A percentile compares a stretch with the other conserved stretches of the same genome.
Conservation (phyloP, 2,797 vertebrate genomes). For the Martes flavigula region DNA sequence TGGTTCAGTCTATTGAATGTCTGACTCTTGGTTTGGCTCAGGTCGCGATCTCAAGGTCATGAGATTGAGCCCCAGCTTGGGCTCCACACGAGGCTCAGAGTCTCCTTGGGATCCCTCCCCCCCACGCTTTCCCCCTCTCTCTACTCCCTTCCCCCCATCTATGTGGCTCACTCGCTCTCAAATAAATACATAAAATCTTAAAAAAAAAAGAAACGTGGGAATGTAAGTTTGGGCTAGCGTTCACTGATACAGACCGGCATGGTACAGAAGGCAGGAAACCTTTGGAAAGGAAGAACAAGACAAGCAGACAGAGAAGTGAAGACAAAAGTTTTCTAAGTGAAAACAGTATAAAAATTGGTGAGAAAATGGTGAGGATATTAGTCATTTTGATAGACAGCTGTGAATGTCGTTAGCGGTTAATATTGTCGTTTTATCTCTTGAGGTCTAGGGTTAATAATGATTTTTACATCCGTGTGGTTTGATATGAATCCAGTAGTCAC, state of each 20-base stretch:
- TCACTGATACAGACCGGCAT: fast-evolving
- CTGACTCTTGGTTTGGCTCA: background rate
- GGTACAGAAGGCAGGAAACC: fast-evolving
- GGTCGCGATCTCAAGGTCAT: background rate
- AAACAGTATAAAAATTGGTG: background rate
- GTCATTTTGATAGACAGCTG: background rate
- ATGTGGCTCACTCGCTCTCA: background rate
- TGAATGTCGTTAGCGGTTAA: background rate
- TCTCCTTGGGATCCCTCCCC: background rate
- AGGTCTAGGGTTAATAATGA: background rate
- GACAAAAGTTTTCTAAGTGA: background rate
- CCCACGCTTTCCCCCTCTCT: background rate
- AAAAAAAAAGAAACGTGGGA: background rate
- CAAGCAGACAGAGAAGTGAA: background rate
- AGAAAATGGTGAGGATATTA: background rate
- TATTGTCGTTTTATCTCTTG: background rate
- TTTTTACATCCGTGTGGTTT: background rate
- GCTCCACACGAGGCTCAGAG: background rate
- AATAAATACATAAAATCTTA: background rate
- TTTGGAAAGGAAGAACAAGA: background rate
- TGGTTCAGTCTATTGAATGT: background rate
- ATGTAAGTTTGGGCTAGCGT: background rate
- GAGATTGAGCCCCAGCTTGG: fast-evolving
- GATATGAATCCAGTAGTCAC: background rate
- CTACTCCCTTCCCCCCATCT: background rate